Percentiles rank a stretch among this genome's conserved stretches.
Conservation (phyloP, 2,797 vertebrate genomes). For the Gila robusta region DNA sequence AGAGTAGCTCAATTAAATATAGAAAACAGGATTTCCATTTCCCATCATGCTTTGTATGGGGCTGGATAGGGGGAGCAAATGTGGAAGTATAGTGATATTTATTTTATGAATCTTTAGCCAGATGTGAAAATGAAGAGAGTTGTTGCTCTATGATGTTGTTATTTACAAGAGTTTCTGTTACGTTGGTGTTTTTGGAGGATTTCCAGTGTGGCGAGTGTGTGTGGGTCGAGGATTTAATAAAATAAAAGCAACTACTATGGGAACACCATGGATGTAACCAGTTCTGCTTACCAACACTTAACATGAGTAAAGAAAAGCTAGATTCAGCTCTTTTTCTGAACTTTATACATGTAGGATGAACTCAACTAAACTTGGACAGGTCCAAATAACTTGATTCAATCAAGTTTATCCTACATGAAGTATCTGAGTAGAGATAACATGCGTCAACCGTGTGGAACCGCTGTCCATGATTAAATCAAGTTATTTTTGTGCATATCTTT, state of each 20-base stretch:
- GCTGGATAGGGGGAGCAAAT: no score
- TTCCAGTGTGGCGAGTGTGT: no score
- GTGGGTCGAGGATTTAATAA: no score
- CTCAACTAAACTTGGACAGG: neutral
- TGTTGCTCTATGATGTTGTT: no score
- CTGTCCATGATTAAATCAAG: neutral
- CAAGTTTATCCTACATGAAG: neutral
- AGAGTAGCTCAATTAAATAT: neutral
- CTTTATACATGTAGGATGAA: neutral
- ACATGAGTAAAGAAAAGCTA: no score
- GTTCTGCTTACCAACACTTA: no score
- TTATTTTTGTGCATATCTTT: neutral
- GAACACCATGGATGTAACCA: neutral
- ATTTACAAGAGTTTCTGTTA: no score
- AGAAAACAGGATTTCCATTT: neutral
- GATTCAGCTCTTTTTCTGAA: no score
- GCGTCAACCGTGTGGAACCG: neutral
- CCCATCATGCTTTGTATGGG: no score
- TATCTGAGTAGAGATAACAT: neutral
- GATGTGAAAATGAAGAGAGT: no score
- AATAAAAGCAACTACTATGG: neutral
- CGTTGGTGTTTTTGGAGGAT: no score
- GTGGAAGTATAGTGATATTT: neutral
- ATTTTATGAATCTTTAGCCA: no score
- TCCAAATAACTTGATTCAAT: neutral